Evolutionary conservation across 2,113 vertebrate species (phyloP), one percentile per base, ranked within the genome.

Genomic region (Scatophagus argus): DNA sequence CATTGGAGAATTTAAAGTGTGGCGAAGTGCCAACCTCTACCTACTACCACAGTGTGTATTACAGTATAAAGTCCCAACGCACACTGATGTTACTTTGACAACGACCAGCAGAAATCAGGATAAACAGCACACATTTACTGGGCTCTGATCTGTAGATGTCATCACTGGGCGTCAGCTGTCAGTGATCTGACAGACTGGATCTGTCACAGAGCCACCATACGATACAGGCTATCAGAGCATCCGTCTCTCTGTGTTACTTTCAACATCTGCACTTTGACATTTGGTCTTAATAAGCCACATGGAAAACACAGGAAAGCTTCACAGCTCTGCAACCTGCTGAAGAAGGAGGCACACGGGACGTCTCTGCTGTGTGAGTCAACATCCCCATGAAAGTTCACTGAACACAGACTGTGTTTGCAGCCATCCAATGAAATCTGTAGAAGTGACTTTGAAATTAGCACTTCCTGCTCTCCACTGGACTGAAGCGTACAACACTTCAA

Each of bases 1-100:
- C 36, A 47, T n/a, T 59, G 9, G 19, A 2, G 59, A 41, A 41
- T 70, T 74, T 25, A 58, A 52, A 60, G 34, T 58, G n/a, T 25
- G 77, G 38, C 60, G 47, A 41, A 21, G 38, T 23, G 27, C 58
- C 64, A 54, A 19, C 6, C 31, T 8, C 25, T 3, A 69, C 49
- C 38, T 70, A 3, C 43, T 23, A 4, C 52, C 63, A 56, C 34
- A 25, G 21, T 13, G 11, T 62, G 39, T 68, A 4, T 68, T 31
- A 44, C 58, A 65, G 9, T 8, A 29, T 7, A 2, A 51, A 41
- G 32, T 64, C n/a, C 49, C 6, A 9, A n/a, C 19, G n/a, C 12
- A 8, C 47, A 21, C 46, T 46, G 25, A 16, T 49, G 11, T 29
- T 7, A 51, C 62, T 23, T 5, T 23, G 43, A 34, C 43, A 43